Percentiles rank a stretch among this genome's conserved stretches.
Conservation (phyloP, 2,888 invertebrate genomes). For the Drosophila acutilabella region DNA sequence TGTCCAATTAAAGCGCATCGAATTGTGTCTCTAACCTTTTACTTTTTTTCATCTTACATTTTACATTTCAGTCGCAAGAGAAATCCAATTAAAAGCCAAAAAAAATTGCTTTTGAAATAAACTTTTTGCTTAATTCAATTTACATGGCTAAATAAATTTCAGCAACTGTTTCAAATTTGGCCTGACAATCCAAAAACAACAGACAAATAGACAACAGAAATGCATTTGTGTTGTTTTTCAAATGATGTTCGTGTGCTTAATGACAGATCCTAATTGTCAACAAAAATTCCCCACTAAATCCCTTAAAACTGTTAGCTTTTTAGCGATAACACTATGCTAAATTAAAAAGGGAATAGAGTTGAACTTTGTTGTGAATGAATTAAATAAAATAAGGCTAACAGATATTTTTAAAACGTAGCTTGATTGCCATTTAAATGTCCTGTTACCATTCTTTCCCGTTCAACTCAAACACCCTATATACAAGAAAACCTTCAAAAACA, state of each 20-base stretch:
- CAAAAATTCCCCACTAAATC: not conserved
- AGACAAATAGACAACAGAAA: conserved; percentile 20
- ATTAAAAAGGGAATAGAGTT: too few species aligned
- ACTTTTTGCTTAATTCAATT: conserved; percentile 42
- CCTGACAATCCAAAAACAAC: conserved; percentile 9
- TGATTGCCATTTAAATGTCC: not conserved
- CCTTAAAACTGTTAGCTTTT: conserved; percentile 7
- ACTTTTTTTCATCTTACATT: not conserved
- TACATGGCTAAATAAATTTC: conserved; percentile 28
- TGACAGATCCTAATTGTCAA: conserved; percentile 36
- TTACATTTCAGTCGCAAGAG: conserved; percentile 16
- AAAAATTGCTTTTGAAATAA: conserved; percentile 23
- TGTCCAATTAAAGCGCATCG: conserved; percentile 72
- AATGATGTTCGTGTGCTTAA: conserved; percentile 16
- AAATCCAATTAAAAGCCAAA: conserved; percentile 52
- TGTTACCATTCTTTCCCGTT: not conserved
- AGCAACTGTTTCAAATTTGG: conserved; percentile 38
- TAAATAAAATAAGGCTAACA: not conserved
- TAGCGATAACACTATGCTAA: too few species aligned
- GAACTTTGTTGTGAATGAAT: not conserved
- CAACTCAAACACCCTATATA: not conserved
- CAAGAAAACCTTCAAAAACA: not conserved
- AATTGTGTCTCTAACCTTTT: conserved; percentile 50
- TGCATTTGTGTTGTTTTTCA: conserved; percentile 19
- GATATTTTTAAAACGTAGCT: not conserved